phyloP scores from a whole-genome alignment of 2,113 vertebrate genomes.

The Grantiella picta region DNA sequence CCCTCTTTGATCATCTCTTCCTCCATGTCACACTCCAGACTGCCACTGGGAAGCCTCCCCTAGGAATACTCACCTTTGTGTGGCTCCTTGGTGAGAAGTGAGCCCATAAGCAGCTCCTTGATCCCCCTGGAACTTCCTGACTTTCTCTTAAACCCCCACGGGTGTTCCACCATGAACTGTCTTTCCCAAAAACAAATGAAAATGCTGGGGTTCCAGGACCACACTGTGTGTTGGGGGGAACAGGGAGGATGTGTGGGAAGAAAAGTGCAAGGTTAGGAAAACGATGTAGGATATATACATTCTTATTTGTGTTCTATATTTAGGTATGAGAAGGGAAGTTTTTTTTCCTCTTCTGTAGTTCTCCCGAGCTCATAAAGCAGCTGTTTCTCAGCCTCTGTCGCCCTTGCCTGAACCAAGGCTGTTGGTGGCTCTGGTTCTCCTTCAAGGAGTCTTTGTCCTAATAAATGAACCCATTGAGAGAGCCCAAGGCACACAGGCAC shows the following conservation, averaged over 20 bases:
- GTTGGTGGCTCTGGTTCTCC: neutral
- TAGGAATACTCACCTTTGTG: accelerated
- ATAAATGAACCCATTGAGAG: neutral
- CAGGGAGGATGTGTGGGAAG: neutral
- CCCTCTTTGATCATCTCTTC: neutral
- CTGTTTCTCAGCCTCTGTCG: neutral
- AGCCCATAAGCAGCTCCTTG: neutral
- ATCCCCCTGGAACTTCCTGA: neutral
- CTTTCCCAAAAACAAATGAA: neutral
- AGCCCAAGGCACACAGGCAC: neutral
- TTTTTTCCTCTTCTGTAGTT: neutral
- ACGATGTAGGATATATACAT: neutral
- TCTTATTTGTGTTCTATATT: slow-evolving; percentile 14
- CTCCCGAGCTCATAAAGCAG: neutral
- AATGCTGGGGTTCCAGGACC: accelerated
- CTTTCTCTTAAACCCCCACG: neutral
- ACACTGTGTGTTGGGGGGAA: neutral
- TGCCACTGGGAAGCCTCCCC: neutral
- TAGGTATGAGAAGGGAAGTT: neutral
- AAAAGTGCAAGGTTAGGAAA: neutral
- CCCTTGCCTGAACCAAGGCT: neutral
- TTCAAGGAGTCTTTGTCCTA: neutral
- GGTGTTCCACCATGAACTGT: neutral
- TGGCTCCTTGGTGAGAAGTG: neutral
- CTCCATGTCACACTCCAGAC: accelerated